phyloP scores from a whole-genome alignment of 2,113 vertebrate genomes.

The Antechinus flavipes region DNA sequence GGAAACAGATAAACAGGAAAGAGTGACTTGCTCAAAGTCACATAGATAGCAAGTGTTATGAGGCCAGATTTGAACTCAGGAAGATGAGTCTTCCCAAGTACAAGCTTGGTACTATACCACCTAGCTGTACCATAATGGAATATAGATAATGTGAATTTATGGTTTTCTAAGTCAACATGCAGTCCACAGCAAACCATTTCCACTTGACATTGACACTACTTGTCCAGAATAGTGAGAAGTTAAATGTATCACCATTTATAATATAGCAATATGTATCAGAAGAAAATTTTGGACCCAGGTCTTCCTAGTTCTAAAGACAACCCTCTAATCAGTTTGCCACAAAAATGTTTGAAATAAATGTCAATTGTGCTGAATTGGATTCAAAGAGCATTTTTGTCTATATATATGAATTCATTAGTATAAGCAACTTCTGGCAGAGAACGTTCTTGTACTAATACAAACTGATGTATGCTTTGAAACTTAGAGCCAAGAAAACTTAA shows the following conservation, averaged over 20 bases:
- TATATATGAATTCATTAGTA: neutral
- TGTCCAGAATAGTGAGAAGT: neutral
- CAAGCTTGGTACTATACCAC: no score
- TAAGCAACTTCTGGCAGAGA: neutral
- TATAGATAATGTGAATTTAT: neutral
- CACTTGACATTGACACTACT: neutral
- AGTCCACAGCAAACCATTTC: neutral
- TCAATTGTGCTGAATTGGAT: no score
- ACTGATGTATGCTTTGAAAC: neutral
- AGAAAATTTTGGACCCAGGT: neutral
- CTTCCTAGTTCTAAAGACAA: neutral
- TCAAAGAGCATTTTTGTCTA: no score
- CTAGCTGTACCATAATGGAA: no score
- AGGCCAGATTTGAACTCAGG: no score
- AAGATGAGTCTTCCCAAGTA: no score
- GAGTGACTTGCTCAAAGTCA: no score
- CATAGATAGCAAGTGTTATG: no score
- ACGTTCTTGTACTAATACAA: neutral
- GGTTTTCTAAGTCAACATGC: neutral
- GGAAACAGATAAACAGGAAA: no score
- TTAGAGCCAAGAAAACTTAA: no score
- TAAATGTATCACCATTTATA: neutral
- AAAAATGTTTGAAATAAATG: no score
- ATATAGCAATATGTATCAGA: neutral
- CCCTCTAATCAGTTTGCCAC: neutral